Percentiles rank a stretch among this genome's conserved stretches.
Evolutionary conservation across 2,113 vertebrate species (phyloP).

Genomic region (Morone saxatilis): DNA sequence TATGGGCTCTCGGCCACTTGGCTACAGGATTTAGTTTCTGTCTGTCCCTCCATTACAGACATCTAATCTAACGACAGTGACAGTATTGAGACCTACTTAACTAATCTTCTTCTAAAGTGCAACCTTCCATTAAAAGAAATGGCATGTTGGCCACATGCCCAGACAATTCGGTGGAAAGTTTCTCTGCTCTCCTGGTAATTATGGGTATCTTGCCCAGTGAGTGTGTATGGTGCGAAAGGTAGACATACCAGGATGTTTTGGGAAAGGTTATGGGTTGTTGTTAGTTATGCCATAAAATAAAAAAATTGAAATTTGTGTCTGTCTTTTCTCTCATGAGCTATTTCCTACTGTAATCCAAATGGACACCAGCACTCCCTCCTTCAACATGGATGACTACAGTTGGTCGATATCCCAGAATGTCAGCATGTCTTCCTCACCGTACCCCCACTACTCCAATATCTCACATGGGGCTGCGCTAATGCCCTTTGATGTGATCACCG

Average conservation of each 20-base stretch:
- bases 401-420: fast-evolving
- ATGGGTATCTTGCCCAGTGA: conserved; percentile 34
- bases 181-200: conserved; percentile 35
- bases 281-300: background rate
- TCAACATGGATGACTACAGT: conserved; percentile 67
- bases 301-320: background rate
- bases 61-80: background rate
- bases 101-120: conserved; percentile 22
- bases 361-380: conserved; percentile 1
- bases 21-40: background rate
- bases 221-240: background rate
- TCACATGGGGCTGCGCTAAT: background rate
- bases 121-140: conserved; percentile 41
- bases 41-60: conserved; percentile 9
- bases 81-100: conserved; percentile 18
- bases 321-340: conserved; percentile 21
- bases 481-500: conserved; percentile 77
- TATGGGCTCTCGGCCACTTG: conserved; percentile 1
- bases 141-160: conserved; percentile 49
- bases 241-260: background rate
- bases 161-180: conserved; percentile 46
- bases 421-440: conserved; percentile 46
- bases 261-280: background rate
- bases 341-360: background rate
- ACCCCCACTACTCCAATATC: background rate